A percentile compares a stretch with the other conserved stretches of the same genome.
These are phyloP conservation scores for Hydrolagus affinis DNA, from an alignment of 2,113 vertebrate genomes.

Conservation along the genomic window DNA sequence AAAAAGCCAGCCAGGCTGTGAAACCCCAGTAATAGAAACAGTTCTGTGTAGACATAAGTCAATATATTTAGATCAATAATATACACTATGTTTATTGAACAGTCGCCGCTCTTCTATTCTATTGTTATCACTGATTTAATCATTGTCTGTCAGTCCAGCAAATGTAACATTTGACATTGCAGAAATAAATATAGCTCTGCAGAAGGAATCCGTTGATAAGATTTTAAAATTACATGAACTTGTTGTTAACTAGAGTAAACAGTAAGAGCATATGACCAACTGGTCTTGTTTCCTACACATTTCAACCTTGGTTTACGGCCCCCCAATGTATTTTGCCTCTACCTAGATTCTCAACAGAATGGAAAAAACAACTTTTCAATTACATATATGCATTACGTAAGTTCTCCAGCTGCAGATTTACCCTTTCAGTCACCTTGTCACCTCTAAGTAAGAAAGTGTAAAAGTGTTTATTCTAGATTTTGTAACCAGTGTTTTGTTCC, in stretches of 20 bases:
- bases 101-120: neutral
- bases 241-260: too few species aligned
- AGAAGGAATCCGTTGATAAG: neutral
- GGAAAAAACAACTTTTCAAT: neutral
- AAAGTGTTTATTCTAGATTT: neutral
- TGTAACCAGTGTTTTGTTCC: neutral
- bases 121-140: neutral
- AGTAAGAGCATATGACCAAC: neutral
- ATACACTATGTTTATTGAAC: too few species aligned
- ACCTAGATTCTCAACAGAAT: neutral
- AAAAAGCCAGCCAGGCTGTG: constrained; percentile 78
- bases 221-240: neutral
- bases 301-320: neutral
- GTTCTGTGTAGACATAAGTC: constrained; percentile 51
- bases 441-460: neutral
- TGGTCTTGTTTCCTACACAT: neutral
- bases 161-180: too few species aligned
- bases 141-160: too few species aligned
- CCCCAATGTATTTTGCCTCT: neutral
- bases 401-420: neutral
- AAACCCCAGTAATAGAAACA: constrained; percentile 81
- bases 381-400: too few species aligned
- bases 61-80: neutral
- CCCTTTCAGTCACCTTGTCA: neutral
- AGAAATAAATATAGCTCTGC: neutral